Conservation (phyloP, 2,888 invertebrate genomes). For the Hedychridium roseum region DNA sequence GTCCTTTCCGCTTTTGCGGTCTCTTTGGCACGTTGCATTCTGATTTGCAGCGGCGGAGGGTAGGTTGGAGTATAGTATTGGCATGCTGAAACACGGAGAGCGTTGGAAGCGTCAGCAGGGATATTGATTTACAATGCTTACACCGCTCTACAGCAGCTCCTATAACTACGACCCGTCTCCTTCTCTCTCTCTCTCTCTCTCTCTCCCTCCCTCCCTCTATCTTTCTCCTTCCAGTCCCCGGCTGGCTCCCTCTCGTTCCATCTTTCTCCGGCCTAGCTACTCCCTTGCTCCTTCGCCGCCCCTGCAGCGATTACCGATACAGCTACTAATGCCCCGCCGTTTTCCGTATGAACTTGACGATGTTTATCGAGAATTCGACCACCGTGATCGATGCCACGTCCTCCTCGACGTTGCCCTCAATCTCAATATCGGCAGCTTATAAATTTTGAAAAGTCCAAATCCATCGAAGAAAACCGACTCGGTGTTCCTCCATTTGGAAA, state of each 20-base stretch:
- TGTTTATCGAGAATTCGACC: too few relatives aligned
- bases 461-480: too few relatives aligned
- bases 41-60: slow-evolving; percentile 41
- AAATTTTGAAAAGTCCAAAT: too few relatives aligned
- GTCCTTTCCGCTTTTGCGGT: slow-evolving; percentile 2
- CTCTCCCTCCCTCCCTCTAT: slow-evolving; percentile 9
- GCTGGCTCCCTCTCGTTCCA: slow-evolving; percentile 7
- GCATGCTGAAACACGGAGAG: slow-evolving; percentile 42
- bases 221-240: slow-evolving; percentile 3
- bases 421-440: too few relatives aligned
- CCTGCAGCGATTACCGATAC: slow-evolving; percentile 20
- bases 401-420: too few relatives aligned
- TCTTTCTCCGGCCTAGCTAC: slow-evolving; percentile 1
- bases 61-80: slow-evolving; percentile 39
- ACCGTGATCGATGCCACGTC: too few relatives aligned
- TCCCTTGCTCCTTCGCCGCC: slow-evolving; percentile 3
- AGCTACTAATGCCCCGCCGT: neutral
- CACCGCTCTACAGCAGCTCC: slow-evolving; percentile 50
- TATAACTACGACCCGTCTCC: slow-evolving; percentile 44
- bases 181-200: slow-evolving; percentile 11
- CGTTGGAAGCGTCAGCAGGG: slow-evolving; percentile 42
- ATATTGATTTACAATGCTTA: slow-evolving; percentile 59
- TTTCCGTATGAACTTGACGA: neutral
- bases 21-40: slow-evolving; percentile 24
- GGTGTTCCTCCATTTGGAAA: too few relatives aligned